Evolutionary conservation across 2,888 invertebrate species (phyloP), one percentile per base, ranked within the genome.

Genomic region (Latrodectus elegans): DNA sequence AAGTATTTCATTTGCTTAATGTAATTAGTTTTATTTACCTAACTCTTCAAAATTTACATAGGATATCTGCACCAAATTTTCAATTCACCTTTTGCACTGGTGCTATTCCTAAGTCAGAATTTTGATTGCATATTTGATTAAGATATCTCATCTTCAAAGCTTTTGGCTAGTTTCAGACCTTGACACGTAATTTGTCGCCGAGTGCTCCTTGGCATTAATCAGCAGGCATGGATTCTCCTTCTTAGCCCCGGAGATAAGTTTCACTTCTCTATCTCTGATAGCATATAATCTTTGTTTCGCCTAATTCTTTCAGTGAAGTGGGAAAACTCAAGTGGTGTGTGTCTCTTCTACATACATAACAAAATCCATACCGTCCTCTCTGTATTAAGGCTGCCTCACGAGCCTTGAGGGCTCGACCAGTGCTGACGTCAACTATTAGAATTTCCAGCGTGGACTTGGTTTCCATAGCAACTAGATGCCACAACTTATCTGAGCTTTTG

Each of bases 121-220:
- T 60, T 60, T 60, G 60, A 60, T 60, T 60, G 60, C 60, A 60
- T 60, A 60, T 60, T 60, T 60, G 60, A 60, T 60, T 60, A 60
- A 60, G 60, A 60, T 15, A 60, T 60, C 14, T 60, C 60, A 60
- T 60, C n/a, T 60, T n/a, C 60, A 60, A 60, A 38, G 38, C 38
- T 38, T 38, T 38, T 38, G 38, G 38, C 38, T 38, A 38, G 38
- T 60, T 60, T 12, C 60, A 15, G 60, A 60, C 14, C 60, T 15
- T 60, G 60, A 60, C 60, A 60, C 12, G 60, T 60, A 60, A 60
- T 60, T 60, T 60, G 60, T 60, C 12, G 12, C 14, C 60, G 60
- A 60, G 60, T n/a, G 60, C 60, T 15, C 60, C 60, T n/a, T 60
- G n/a, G 60, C 60, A 60, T 60, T 60, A 60, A 60, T 60, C 60